Evolutionary conservation across 2,888 invertebrate genomes (phyloP).

Genomic region (Meloe dianella): DNA sequence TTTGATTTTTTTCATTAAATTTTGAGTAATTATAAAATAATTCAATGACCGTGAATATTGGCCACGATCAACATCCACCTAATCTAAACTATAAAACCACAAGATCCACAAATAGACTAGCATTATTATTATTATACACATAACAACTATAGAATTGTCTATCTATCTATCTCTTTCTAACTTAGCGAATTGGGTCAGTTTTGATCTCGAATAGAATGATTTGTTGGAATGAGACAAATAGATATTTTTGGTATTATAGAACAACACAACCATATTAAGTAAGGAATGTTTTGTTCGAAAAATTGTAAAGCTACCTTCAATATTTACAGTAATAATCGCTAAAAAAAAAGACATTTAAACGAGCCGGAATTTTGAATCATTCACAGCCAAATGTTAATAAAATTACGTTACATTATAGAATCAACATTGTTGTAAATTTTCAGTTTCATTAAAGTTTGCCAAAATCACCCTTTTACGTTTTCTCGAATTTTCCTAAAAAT

Average conservation of each 20-base stretch:
- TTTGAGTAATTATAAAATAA: no score
- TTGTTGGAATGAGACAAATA: background rate
- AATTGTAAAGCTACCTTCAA: background rate
- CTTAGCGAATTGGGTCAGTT: background rate
- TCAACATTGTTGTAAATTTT: no score
- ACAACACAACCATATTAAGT: background rate
- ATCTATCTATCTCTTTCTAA: background rate
- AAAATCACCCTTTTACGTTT: no score
- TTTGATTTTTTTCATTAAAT: no score
- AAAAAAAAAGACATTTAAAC: no score
- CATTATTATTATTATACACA: constrained; percentile 3
- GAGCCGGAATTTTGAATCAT: no score
- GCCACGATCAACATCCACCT: constrained; percentile 2
- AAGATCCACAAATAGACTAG: background rate
- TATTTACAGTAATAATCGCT: no score
- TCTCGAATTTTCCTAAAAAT: no score
- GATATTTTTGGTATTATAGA: background rate
- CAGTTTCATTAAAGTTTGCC: no score
- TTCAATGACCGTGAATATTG: constrained; percentile 7
- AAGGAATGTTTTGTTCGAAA: background rate
- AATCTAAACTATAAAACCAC: background rate
- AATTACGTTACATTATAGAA: no score
- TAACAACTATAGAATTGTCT: background rate
- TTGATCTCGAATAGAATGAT: background rate
- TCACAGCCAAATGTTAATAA: no score